These are phyloP conservation scores for Sciurus niger DNA, from an alignment of 2,113 vertebrate species.

Conservation along the genomic window DNA sequence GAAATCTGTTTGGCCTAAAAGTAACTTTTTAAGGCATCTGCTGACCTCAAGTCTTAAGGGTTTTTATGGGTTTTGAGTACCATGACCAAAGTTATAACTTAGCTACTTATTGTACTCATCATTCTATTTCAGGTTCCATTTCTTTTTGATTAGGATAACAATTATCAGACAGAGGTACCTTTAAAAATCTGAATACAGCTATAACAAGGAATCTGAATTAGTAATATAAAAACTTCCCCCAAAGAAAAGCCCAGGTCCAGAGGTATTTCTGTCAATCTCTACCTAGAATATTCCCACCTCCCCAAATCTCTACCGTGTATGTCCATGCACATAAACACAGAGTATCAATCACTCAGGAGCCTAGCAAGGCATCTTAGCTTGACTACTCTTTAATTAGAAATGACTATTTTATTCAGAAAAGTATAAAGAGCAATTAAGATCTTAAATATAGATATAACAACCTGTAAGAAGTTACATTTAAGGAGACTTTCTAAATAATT, in stretches of 20 bases:
- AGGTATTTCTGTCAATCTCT: not conserved
- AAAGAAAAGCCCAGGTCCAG: not conserved
- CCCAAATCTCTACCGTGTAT: not conserved
- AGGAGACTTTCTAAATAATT: not conserved
- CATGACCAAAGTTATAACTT: not conserved
- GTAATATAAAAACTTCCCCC: slow-evolving; percentile 1
- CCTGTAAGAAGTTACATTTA: not conserved
- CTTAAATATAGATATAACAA: not conserved
- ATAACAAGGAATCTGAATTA: not conserved
- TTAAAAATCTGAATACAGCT: not conserved
- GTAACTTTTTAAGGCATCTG: not conserved
- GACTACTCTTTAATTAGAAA: slow-evolving; percentile 54
- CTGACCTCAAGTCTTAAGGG: not conserved
- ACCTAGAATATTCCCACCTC: not conserved
- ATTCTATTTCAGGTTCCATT: not conserved
- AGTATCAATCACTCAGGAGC: not conserved
- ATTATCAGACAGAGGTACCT: not conserved
- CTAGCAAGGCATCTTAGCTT: not conserved
- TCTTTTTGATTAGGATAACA: not conserved
- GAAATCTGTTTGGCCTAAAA: not conserved
- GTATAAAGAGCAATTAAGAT: slow-evolving; percentile 17
- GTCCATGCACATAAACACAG: accelerated
- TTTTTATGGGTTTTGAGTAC: not conserved
- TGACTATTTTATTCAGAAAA: slow-evolving; percentile 53
- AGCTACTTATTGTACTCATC: not conserved